phyloP scores from a whole-genome alignment of 2,888 invertebrate genomes.

The Brassicogethes aeneus region DNA sequence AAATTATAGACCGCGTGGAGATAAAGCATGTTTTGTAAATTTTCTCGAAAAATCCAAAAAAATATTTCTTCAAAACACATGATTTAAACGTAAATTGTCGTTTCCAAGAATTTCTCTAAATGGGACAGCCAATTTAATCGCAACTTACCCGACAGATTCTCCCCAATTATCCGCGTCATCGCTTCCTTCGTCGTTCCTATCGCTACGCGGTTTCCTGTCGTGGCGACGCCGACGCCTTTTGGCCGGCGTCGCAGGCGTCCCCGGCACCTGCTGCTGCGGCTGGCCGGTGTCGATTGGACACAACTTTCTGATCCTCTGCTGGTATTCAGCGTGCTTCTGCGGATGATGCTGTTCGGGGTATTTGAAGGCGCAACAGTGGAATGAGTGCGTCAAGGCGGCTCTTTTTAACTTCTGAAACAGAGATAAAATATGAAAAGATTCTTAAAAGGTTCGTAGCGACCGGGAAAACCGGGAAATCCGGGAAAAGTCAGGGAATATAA shows the following conservation, averaged over 20 bases:
- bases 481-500: no score
- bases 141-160: no score
- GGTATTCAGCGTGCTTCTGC: constrained; percentile 52
- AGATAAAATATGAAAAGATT: constrained; percentile 7
- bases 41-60: no score
- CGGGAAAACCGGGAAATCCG: no score
- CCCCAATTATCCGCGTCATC: background rate
- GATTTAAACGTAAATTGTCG: no score
- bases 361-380: constrained; percentile 85
- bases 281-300: constrained; percentile 23
- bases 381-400: constrained; percentile 73
- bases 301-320: constrained; percentile 42
- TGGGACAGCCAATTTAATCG: no score
- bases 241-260: background rate
- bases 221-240: background rate
- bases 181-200: background rate
- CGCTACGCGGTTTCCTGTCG: background rate
- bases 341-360: constrained; percentile 77
- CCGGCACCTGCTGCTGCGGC: background rate
- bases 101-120: no score
- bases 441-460: background rate
- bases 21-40: no score
- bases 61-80: no score
- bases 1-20: no score
- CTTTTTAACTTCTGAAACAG: constrained; percentile 52